phyloP scores from a whole-genome alignment of 1,140 invertebrate genomes.

The Euwallacea similis region DNA sequence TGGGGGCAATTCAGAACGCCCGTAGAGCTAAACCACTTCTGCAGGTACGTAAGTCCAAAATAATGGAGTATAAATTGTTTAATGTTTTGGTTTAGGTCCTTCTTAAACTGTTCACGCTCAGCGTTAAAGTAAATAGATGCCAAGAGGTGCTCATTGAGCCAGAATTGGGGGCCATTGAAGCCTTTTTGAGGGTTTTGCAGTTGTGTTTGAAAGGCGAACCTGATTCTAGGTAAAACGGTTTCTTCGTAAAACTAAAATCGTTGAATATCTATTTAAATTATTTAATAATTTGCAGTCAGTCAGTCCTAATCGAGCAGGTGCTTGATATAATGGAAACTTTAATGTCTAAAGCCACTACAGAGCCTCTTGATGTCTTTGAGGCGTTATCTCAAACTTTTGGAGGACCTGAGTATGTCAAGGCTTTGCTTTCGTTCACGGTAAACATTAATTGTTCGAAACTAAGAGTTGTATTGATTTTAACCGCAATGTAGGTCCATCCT shows the following conservation, averaged over 20 bases:
- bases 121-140: constrained; percentile 76
- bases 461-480: not conserved
- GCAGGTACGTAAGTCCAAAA: constrained; percentile 51
- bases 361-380: constrained; percentile 74
- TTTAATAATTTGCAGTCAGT: constrained; percentile 54
- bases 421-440: constrained; percentile 75
- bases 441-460: constrained; percentile 43
- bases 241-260: not conserved
- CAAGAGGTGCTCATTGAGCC: constrained; percentile 71
- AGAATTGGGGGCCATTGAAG: constrained; percentile 68
- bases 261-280: not conserved
- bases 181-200: constrained; percentile 69
- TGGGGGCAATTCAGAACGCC: constrained; percentile 70
- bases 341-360: constrained; percentile 81
- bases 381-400: constrained; percentile 83
- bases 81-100: constrained; percentile 59
- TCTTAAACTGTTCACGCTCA: constrained; percentile 81
- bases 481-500: constrained; percentile 49
- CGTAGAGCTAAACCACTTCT: constrained; percentile 75
- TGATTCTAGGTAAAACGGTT: constrained; percentile 53
- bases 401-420: constrained; percentile 80
- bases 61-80: not conserved
- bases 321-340: constrained; percentile 92
- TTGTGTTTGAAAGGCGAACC: constrained; percentile 65
- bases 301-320: constrained; percentile 79